Percentiles rank a stretch among this genome's conserved stretches.
Evolutionary conservation across 2,888 invertebrate species (phyloP).

Genomic region (Kryphioiulus occultus): DNA sequence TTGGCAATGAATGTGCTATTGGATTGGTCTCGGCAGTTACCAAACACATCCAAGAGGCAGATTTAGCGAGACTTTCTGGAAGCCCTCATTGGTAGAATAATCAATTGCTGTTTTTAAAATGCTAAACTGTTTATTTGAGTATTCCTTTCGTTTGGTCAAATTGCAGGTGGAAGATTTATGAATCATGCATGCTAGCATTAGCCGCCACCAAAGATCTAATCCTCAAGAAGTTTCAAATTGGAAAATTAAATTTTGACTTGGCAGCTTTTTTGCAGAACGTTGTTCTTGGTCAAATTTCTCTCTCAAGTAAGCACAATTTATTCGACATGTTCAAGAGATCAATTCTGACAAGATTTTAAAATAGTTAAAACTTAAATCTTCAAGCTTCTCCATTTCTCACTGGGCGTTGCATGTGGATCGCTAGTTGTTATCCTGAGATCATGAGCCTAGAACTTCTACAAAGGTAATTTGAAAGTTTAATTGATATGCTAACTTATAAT

Average conservation of each 20-base stretch:
- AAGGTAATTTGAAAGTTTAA: constrained; percentile 58
- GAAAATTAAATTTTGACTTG: constrained; percentile 62
- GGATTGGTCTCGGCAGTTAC: constrained; percentile 69
- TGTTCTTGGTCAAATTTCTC: constrained; percentile 65
- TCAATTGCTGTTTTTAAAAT: too few relatives aligned
- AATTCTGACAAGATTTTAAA: too few relatives aligned
- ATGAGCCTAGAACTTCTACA: constrained; percentile 65
- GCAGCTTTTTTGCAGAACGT: constrained; percentile 65
- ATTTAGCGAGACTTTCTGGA: constrained; percentile 65
- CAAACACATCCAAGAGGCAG: constrained; percentile 70
- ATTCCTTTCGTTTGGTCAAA: not conserved
- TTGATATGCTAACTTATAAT: too few relatives aligned
- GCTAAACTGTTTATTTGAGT: too few relatives aligned
- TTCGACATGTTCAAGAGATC: too few relatives aligned
- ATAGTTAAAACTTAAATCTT: too few relatives aligned
- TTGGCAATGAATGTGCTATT: constrained; percentile 67
- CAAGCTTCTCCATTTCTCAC: constrained; percentile 66
- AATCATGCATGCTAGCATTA: constrained; percentile 72
- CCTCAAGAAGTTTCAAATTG: constrained; percentile 61
- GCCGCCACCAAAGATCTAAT: constrained; percentile 67
- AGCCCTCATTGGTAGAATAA: constrained; percentile 60
- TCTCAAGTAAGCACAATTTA: constrained; percentile 63
- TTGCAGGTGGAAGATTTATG: constrained; percentile 72
- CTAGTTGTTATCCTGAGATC: constrained; percentile 66
- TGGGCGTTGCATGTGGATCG: constrained; percentile 69